Base-by-base conservation (phyloP, 2,797 vertebrate genomes). In the Delichon dasypus region DNA sequence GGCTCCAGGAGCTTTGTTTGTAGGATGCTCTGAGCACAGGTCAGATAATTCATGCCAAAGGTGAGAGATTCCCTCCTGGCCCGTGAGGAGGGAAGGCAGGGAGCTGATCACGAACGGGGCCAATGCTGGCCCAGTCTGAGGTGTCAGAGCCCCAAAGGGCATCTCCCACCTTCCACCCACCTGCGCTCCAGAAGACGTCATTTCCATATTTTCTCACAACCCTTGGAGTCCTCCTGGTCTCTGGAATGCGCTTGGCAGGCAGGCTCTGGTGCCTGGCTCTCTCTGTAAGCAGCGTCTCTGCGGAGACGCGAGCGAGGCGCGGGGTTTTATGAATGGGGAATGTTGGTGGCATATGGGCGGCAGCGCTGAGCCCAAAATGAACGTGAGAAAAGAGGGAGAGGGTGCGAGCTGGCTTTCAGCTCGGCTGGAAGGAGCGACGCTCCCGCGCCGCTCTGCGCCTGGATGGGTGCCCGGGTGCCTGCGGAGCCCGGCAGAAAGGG, bases 31-130 rank as follows among this genome's bases (percentile, higher is more conserved):
- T 1, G 13, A 10, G 73, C 11, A 2, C 17, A 2, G 74, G 14
- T 32, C 1, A 0, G 51, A 2, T 0, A 2, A 7, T n/a, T 1
- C 34, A 20, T 21, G 34, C 70, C 2, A 3, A 16, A 26, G 0
- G 5, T 21, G 75, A 6, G 20, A 14, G n/a, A 32, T 8, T 6
- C 32, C 27, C 32, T 0, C 9, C 11, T 3, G 15, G 13, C 14
- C 32, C 30, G 51, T 3, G 30, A 17, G 67, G 13, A 27, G 9
- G 1, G 71, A 4, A 20, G 53, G 48, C 6, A 12, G 53, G 0
- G 57, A 66, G 58, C 67, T 42, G 84, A 30, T 54, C 70, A n/a
- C 20, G 20, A 7, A 4, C 0, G 4, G 11, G 53, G 27, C 25
- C 50, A 2, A 0, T 1, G 30, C 32, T 40, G 72, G 50, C 54